These are phyloP conservation scores for Sarcophaga bullata DNA, from an alignment of 1,140 invertebrate species.

Conservation along the genomic window DNA sequence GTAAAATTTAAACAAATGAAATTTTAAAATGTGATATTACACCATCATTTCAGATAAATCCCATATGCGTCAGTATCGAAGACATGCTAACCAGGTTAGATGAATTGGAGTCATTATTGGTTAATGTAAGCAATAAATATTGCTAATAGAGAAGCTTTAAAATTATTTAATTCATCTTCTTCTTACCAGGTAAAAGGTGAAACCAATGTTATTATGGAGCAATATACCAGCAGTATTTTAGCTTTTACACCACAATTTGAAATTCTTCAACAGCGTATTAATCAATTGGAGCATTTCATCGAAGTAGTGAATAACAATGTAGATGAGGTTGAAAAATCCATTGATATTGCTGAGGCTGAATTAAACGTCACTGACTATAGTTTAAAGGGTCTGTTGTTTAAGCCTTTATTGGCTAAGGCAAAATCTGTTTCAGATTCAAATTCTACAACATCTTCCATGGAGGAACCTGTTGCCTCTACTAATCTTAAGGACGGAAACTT, in stretches of 20 bases:
- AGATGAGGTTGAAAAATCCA: constrained; percentile 52
- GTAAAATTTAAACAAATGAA: not conserved
- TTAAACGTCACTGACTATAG: constrained; percentile 62
- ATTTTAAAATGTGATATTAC: not conserved
- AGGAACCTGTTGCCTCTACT: constrained; percentile 31
- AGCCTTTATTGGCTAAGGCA: constrained; percentile 54
- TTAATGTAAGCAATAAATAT: constrained; percentile 43
- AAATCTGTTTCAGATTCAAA: constrained; percentile 46
- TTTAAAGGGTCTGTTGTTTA: constrained; percentile 57
- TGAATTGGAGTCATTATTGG: constrained; percentile 58
- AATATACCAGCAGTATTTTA: constrained; percentile 56
- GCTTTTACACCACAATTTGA: constrained; percentile 53
- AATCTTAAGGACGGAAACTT: constrained; percentile 54
- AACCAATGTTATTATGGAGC: constrained; percentile 57
- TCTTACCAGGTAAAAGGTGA: constrained; percentile 56
- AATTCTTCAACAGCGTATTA: constrained; percentile 52
- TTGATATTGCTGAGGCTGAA: constrained; percentile 60
- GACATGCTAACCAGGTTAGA: constrained; percentile 58
- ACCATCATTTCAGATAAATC: constrained; percentile 50
- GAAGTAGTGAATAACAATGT: constrained; percentile 54
- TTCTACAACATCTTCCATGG: constrained; percentile 45
- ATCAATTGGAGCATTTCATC: constrained; percentile 58
- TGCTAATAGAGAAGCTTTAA: not conserved
- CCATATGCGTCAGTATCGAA: constrained; percentile 61
- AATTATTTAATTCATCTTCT: constrained; percentile 15